Base-by-base conservation (phyloP, 2,113 vertebrate genomes). In the Pterocles orientalis region DNA sequence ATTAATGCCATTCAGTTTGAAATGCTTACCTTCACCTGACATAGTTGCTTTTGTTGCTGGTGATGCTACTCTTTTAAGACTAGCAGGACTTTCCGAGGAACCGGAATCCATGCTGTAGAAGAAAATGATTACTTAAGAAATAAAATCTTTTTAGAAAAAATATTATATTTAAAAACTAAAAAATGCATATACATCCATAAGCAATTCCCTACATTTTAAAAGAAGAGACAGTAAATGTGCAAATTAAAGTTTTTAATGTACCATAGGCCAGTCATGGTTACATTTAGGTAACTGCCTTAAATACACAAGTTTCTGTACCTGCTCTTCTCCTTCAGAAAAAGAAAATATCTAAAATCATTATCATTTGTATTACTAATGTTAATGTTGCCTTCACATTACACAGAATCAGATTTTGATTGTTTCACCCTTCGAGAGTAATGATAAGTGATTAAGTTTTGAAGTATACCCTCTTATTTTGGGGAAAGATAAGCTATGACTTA, bases 71-170 rank as follows among this genome's bases (percentile, higher is more conserved):
- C 99, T 99, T 97, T 99, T 99, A 61, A 99, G 97, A 96, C 98
- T 99, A 47, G 99, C 99, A 4, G 99, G 99, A 56, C 99, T 99
- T 56, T 99, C 99, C 56, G 99, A 98, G 60, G 98, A 98, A 69
- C 98, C 98, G 45, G 99, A 98, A 83, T 99, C 99, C 96, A 99
- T 98, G 88, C 99, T 99, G 97, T 70, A 96, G 95, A 89, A 96
- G 83, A 90, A 57, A 97, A 95, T 1, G 11, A 65, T 96, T 82
- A 91, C 78, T 82, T 88, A 20, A 92, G 21, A 83, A 69, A 90
- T 91, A 56, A 72, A 80, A 73, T 43, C 61, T 57, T 65, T 93
- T 81, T 85, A 73, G 48, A 61, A 91, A 56, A 71, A 77, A 18
- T 36, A 3, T 18, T 68, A 14, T 48, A 47, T 26, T 85, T 68